Percentiles rank a stretch among this genome's conserved stretches.
phyloP scores from a whole-genome alignment of 2,888 invertebrate species.

The Polyommatus icarus region DNA sequence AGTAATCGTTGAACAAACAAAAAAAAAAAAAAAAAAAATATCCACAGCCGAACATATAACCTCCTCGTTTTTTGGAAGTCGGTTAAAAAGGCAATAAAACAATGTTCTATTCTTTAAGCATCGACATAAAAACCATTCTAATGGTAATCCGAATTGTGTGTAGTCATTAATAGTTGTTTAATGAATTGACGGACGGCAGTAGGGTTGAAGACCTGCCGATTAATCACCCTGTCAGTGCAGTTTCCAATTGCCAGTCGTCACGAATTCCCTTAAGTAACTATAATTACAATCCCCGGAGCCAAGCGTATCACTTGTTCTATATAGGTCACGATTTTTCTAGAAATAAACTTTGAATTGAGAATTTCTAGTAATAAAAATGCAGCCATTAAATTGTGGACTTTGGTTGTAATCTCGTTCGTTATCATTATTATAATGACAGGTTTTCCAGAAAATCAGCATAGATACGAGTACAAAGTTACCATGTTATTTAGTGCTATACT shows the following conservation, averaged over 20 bases:
- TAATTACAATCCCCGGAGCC: conserved; percentile 42
- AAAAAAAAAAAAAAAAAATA: no score
- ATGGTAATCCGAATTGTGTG: conserved; percentile 61
- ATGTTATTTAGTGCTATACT: no score
- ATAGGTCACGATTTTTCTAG: conserved; percentile 30
- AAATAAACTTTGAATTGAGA: neutral
- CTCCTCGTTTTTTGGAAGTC: no score
- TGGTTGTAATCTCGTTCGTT: neutral
- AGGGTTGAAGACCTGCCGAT: conserved; percentile 77
- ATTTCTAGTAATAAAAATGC: neutral
- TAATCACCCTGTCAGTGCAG: conserved; percentile 77
- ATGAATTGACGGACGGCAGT: conserved; percentile 79
- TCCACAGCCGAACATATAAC: no score
- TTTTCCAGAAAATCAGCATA: neutral
- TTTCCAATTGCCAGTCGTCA: conserved; percentile 75
- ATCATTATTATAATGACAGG: neutral
- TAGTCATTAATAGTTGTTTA: conserved; percentile 78
- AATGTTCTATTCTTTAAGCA: neutral
- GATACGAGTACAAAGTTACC: no score
- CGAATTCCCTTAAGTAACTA: conserved; percentile 58
- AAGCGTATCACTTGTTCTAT: conserved; percentile 28
- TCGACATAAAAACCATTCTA: conserved; percentile 42
- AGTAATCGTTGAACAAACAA: no score
- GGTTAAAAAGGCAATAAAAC: no score
- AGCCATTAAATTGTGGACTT: neutral